A percentile compares a stretch with the other conserved stretches of the same genome.
Conservation (phyloP, 2,888 invertebrate genomes). For the Papilio protenor region DNA sequence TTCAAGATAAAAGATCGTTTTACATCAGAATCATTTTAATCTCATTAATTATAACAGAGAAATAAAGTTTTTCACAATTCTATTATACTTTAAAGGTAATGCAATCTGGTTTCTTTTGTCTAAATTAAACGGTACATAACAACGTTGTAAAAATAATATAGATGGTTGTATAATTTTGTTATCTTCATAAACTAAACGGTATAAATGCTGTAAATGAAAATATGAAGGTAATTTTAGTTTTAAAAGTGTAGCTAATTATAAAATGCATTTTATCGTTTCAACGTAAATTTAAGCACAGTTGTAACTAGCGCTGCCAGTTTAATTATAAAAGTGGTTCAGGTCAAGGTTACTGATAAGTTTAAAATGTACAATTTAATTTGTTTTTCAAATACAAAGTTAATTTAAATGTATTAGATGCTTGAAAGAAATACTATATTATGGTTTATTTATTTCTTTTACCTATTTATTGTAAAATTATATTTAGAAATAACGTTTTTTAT, state of each 20-base stretch:
- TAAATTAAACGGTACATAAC: too few relatives aligned
- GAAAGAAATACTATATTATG: background rate
- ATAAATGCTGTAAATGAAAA: background rate
- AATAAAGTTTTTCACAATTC: too few relatives aligned
- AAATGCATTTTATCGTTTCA: background rate
- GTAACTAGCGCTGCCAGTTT: background rate
- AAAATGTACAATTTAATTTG: background rate
- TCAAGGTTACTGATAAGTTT: conserved; percentile 1
- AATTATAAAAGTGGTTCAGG: conserved; percentile 1
- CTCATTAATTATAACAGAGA: too few relatives aligned
- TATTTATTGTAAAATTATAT: background rate
- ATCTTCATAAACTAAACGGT: background rate
- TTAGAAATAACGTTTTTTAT: background rate
- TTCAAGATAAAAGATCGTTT: too few relatives aligned
- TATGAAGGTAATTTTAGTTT: background rate
- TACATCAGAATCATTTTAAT: too few relatives aligned
- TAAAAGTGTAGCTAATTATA: background rate
- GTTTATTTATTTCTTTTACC: background rate
- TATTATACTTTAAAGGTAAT: too few relatives aligned
- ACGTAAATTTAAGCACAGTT: background rate
- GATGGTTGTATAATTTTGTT: background rate
- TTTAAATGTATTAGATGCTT: background rate
- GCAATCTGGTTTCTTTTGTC: too few relatives aligned
- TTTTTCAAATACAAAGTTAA: background rate
- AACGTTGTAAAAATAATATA: too few relatives aligned